Evolutionary conservation across 2,113 vertebrate genomes (phyloP).

Genomic region (Limnothrissa miodon): DNA sequence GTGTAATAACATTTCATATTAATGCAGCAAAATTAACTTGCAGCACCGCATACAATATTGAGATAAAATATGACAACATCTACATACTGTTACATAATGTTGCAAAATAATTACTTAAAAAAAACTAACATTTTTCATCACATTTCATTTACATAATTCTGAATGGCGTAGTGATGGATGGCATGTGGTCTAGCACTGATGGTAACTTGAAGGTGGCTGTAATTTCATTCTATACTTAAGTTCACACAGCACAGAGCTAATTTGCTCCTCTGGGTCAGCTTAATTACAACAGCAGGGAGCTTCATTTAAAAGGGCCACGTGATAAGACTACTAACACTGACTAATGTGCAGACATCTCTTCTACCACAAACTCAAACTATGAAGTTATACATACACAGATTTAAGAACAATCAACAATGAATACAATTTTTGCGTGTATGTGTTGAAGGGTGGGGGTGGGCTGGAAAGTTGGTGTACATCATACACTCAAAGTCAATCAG

Average conservation of each 20-base stretch:
- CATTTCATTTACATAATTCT: background rate
- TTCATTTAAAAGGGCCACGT: background rate
- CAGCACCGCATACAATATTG: too few relatives aligned
- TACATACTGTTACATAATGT: background rate
- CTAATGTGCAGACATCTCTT: background rate
- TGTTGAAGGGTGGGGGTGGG: background rate
- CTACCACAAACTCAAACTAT: background rate
- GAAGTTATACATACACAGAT: background rate
- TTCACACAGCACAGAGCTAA: background rate
- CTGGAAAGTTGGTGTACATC: background rate
- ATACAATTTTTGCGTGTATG: background rate
- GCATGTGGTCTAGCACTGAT: background rate
- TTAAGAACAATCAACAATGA: background rate
- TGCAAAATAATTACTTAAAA: background rate
- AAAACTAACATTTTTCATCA: background rate
- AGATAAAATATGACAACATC: background rate
- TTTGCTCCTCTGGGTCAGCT: background rate
- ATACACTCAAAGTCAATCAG: background rate
- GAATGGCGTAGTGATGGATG: background rate
- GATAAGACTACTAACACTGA: background rate
- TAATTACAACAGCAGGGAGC: slow-evolving; percentile 11
- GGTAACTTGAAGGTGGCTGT: background rate
- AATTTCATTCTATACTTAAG: background rate
- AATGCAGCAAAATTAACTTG: too few relatives aligned
- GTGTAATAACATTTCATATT: too few relatives aligned